Evolutionary conservation across 2,113 vertebrate genomes (phyloP).

Genomic region (Edolisoma coerulescens): DNA sequence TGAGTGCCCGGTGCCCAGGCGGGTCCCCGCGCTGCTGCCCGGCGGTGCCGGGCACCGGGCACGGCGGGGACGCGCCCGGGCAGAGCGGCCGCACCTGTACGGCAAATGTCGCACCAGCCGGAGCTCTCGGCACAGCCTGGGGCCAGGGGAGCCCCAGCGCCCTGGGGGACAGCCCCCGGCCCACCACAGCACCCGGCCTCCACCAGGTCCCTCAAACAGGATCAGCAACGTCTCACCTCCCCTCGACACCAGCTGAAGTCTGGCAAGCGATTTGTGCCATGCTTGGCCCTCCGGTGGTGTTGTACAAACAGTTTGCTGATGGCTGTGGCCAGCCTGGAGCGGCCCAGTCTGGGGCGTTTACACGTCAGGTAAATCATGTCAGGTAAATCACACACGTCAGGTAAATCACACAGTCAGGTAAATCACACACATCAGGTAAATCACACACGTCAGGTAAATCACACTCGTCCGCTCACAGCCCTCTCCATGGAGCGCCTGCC

Average conservation of each 20-base stretch:
- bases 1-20: not conserved
- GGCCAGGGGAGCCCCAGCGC: rapidly evolving
- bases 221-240: not conserved
- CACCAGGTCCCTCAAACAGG: not conserved
- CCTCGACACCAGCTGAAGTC: not conserved
- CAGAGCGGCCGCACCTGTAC: no score
- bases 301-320: not conserved
- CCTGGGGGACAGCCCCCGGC: not conserved
- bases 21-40: not conserved
- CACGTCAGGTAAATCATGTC: not conserved
- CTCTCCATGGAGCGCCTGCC: not conserved
- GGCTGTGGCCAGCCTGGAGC: not conserved
- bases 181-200: not conserved
- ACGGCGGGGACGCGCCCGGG: no score
- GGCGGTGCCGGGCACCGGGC: not conserved
- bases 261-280: not conserved
- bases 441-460: not conserved
- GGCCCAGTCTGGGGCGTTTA: not conserved
- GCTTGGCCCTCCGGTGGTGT: not conserved
- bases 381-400: not conserved
- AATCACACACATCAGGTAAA: not conserved
- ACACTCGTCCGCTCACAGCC: not conserved
- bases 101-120: no score
- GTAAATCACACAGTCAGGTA: not conserved
- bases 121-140: not conserved